Evolutionary conservation across 1,140 invertebrate species (phyloP), one percentile per base, ranked within the genome.

Genomic region (Oncopodura yosiiana): DNA sequence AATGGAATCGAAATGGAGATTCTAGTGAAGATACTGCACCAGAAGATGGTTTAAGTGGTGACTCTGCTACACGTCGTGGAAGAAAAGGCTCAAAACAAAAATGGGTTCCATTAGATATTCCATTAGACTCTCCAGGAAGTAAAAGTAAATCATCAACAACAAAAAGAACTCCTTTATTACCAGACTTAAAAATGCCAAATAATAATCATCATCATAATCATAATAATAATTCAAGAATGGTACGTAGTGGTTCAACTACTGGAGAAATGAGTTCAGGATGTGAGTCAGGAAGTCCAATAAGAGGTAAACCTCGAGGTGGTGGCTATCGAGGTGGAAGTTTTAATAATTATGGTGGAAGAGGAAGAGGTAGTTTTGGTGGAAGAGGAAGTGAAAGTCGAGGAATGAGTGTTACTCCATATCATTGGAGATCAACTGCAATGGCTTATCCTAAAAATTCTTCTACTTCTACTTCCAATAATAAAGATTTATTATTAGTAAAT

Each of bases 31-130:
- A 11, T 21, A 16, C 16, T 8, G 23, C 36, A 12, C n/a, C 16
- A 19, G 51, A 32, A 43, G 41, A 9, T 23, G 21, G 46, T 37
- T 21, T 26, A 8, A n/a, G n/a, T n/a, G 19, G 26, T 5, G 26
- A 46, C 32, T 41, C 16, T 12, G 44, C 11, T n/a, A 16, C 6
- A 43, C 24, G 44, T 30, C 30, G 19, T 5, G 34, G 46, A 32
- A 16, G 46, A 52, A 12, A 37, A 52, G 19, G 18, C 24, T 16
- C 30, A 18, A 52, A 50, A 29, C 54, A 56, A 46, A 61, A 61
- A 36, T 61, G 60, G 60, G 38, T 61, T 37, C 60, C 60, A 23
- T 39, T 61, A n/a, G 48, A 37, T 23, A 41, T 61, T 39, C 60
- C 54, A 19, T 46, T 43, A 43, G 36, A 36, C 3, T 8, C 11